Base-by-base conservation (phyloP, 2,797 vertebrate species). In the Hephaestus fuliginosus region DNA sequence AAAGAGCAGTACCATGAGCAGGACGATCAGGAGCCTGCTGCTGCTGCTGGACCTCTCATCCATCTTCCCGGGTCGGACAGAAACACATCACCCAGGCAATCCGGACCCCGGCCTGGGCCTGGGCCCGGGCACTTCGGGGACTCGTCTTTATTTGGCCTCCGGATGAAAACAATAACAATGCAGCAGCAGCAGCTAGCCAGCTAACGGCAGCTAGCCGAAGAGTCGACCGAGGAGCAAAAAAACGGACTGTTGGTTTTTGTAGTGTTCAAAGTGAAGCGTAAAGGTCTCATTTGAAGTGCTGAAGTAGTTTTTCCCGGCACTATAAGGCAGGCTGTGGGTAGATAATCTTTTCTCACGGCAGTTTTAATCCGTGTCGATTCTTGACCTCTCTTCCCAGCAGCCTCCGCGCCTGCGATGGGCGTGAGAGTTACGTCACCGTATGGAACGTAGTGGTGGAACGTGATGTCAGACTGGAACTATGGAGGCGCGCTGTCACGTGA, bases 1-100 rank as follows among this genome's bases (percentile, higher is more conserved):
- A 72, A 99, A 99, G 74, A 98, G 95, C 92, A 97, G 90, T 39
- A 96, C 92, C 96, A 97, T 96, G 83, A 97, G 91, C 94, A 98
- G 92, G 84, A 95, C 96, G 93, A 97, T 87, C 66, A 98, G 90
- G 76, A 97, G 94, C 81, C 96, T 92, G 90, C 87, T 95, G 95
- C 90, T 96, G 86, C 83, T 95, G 92, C 88, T 96, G 94, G 96
- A 96, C 91, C 95, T 97, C 81, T 97, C 97, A 97, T 97, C 97
- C 97, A 97, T 97, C 89, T 96, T 96, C 96, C 86, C 89, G 84
- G 63, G 80, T 90, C 72, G 90, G 83, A 90, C 89, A 93, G 87
- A 93, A 91, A 86, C 86, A 86, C 95, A 96, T 97, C 94, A 93
- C 96, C 95, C 79, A 77, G 76, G 76, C 71, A 55, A 88, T 82